phyloP scores from a whole-genome alignment of 2,113 vertebrate genomes.

The Tragelaphus buxtoni region DNA sequence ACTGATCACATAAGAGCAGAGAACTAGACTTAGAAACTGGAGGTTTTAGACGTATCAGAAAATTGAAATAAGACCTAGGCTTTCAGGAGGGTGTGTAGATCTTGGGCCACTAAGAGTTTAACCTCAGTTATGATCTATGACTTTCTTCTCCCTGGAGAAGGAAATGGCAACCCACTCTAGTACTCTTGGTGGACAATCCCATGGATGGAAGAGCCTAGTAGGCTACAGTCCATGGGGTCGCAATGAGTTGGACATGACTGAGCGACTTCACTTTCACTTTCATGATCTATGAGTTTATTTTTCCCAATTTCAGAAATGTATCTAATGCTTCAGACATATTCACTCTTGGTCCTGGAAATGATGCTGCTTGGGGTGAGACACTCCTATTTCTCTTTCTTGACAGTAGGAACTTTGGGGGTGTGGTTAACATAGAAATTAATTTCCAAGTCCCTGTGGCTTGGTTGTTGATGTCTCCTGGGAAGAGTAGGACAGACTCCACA shows the following conservation, averaged over 20 bases:
- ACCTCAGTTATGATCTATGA: not conserved
- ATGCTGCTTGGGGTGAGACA: not conserved
- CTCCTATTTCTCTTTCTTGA: not conserved
- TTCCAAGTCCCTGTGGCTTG: not conserved
- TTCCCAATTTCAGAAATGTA: not conserved
- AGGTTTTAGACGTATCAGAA: not conserved
- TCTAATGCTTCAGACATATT: not conserved
- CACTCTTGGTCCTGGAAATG: not conserved
- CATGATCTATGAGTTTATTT: not conserved
- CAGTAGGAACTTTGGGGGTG: not conserved
- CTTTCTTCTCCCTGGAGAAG: not conserved
- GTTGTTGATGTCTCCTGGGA: not conserved
- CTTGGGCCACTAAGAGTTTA: not conserved
- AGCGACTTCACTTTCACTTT: not conserved
- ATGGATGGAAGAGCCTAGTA: not conserved
- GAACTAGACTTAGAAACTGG: not conserved
- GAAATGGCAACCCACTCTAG: not conserved
- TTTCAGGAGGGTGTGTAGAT: not conserved
- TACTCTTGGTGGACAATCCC: not conserved
- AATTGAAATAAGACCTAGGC: not conserved
- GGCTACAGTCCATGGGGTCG: not conserved
- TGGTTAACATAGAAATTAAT: not conserved
- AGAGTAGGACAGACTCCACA: not conserved
- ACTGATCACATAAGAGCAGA: not conserved
- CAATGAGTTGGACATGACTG: not conserved